A percentile compares a stretch with the other conserved stretches of the same genome.
phyloP scores from a whole-genome alignment of 2,888 invertebrate species.

The Laspeyria flexula region DNA sequence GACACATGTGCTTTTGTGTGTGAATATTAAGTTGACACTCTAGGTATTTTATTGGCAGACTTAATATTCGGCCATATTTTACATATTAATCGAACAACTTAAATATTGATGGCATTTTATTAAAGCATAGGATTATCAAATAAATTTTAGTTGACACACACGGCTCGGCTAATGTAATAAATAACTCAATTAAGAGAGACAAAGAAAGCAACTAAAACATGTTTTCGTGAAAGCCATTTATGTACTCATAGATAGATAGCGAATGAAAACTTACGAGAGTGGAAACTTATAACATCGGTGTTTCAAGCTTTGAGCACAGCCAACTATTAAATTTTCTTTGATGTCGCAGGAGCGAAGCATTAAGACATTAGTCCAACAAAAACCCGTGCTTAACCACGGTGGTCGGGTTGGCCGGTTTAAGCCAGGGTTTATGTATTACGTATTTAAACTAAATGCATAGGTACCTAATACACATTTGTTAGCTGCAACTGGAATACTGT shows the following conservation, averaged over 20 bases:
- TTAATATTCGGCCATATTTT: neutral
- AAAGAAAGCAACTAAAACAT: neutral
- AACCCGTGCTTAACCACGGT: slow-evolving; percentile 18
- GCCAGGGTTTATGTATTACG: slow-evolving; percentile 6
- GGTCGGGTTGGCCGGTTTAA: slow-evolving; percentile 14
- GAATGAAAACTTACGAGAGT: slow-evolving; percentile 12
- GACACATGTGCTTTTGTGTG: slow-evolving; percentile 48
- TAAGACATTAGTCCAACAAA: slow-evolving; percentile 26
- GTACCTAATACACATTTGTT: slow-evolving; percentile 11
- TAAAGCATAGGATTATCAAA: too few species aligned
- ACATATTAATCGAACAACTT: too few species aligned
- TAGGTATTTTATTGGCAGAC: slow-evolving; percentile 20
- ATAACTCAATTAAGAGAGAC: neutral
- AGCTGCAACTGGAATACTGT: slow-evolving; percentile 12
- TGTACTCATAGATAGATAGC: neutral
- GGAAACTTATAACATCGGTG: slow-evolving; percentile 26
- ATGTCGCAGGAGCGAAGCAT: slow-evolving; percentile 14
- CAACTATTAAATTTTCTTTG: slow-evolving; percentile 24
- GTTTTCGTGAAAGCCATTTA: neutral
- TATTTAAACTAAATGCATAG: slow-evolving; percentile 12
- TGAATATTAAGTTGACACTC: slow-evolving; percentile 23
- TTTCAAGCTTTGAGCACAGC: slow-evolving; percentile 7
- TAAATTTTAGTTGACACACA: neutral
- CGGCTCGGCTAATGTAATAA: neutral
- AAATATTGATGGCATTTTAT: too few species aligned